Percentiles rank a stretch among this genome's conserved stretches.
These are phyloP conservation scores for Orius insidiosus DNA, from an alignment of 1,140 invertebrate species.

Conservation along the genomic window DNA sequence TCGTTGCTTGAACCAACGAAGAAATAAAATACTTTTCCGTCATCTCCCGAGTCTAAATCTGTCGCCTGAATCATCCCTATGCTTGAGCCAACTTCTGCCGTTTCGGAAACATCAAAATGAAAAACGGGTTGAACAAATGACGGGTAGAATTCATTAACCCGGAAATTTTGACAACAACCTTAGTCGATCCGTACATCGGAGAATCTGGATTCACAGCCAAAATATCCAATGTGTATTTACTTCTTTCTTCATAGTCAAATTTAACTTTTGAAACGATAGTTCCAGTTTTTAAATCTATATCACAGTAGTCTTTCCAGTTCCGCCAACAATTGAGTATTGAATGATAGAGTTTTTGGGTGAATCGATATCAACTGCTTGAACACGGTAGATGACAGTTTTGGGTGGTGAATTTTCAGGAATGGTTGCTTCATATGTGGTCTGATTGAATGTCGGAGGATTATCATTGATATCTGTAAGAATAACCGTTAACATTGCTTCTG, in stretches of 20 bases:
- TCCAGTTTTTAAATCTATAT: conserved; percentile 57
- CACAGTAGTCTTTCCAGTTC: conserved; percentile 59
- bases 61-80: conserved; percentile 76
- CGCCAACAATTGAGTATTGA: conserved; percentile 67
- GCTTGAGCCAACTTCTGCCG: conserved; percentile 65
- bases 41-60: conserved; percentile 79
- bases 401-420: conserved; percentile 67
- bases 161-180: conserved; percentile 57
- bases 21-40: conserved; percentile 80
- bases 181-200: conserved; percentile 53
- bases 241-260: conserved; percentile 85
- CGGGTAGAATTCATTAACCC: conserved; percentile 89
- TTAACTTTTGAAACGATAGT: conserved; percentile 51
- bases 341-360: conserved; percentile 80
- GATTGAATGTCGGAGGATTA: conserved; percentile 68
- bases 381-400: conserved; percentile 55
- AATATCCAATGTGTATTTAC: conserved; percentile 58
- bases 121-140: conserved; percentile 82
- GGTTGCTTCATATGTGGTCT: conserved; percentile 54
- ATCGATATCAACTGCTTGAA: conserved; percentile 70
- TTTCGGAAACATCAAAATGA: conserved; percentile 86
- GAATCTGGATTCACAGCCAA: conserved; percentile 78
- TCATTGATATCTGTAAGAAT: conserved; percentile 83
- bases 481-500: conserved; percentile 62
- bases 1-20: conserved; percentile 87